Conservation (phyloP, 2,888 invertebrate genomes). For the Erynnis tages region DNA sequence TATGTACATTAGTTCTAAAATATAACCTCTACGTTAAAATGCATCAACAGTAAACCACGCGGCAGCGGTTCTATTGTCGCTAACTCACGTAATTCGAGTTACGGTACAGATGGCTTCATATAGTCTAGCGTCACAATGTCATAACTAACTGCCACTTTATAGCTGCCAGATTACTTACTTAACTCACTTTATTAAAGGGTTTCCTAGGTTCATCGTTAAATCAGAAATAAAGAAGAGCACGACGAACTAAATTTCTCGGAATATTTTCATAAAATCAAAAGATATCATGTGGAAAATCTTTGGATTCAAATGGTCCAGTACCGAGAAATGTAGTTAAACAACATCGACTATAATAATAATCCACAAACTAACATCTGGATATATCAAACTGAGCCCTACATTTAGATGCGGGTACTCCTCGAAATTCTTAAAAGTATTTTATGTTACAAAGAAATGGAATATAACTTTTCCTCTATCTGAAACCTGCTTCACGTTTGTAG, state of each 20-base stretch:
- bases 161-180: not conserved
- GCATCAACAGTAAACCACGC: not conserved
- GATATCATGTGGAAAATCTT: too few species aligned
- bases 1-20: too few species aligned
- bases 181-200: too few species aligned
- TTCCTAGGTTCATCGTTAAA: too few species aligned
- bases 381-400: too few species aligned
- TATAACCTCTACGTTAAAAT: not conserved
- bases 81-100: constrained; percentile 2
- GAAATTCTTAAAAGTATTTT: not conserved
- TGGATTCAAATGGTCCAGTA: too few species aligned
- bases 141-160: not conserved
- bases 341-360: too few species aligned
- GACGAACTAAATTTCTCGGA: too few species aligned
- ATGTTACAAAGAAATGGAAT: not conserved
- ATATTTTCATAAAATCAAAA: too few species aligned
- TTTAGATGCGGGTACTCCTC: not conserved
- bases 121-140: not conserved
- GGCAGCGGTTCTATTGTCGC: not conserved
- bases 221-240: too few species aligned
- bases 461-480: not conserved
- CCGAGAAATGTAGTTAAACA: too few species aligned
- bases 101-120: not conserved
- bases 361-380: too few species aligned
- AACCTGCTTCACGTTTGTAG: not conserved